These are phyloP conservation scores for Caenorhabditis plicata DNA, from an alignment of 2,888 invertebrate species.

Conservation along the genomic window DNA sequence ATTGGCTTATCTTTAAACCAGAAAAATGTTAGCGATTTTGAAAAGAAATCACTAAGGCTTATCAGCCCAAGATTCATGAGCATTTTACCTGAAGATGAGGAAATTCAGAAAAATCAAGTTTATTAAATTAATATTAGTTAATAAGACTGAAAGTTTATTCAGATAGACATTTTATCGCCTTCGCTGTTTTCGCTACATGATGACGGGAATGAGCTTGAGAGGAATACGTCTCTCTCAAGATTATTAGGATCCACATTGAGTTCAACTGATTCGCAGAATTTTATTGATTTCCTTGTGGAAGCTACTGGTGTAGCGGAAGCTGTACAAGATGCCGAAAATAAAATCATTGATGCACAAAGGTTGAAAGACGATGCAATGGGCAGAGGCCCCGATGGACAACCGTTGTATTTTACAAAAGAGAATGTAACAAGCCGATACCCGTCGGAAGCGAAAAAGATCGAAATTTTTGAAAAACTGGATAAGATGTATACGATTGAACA, in stretches of 20 bases:
- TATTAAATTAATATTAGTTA: background rate
- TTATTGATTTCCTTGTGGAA: constrained; percentile 24
- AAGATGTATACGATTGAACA: constrained; percentile 42
- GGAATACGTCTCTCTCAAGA: constrained; percentile 14
- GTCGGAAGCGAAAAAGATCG: constrained; percentile 45
- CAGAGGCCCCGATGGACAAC: constrained; percentile 29
- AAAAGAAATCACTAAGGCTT: constrained; percentile 16
- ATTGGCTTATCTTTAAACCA: constrained; percentile 30
- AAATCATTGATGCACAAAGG: constrained; percentile 8
- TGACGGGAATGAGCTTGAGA: constrained; percentile 12
- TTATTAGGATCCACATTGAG: constrained; percentile 4
- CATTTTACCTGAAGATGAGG: constrained; percentile 16
- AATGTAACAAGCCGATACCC: constrained; percentile 41
- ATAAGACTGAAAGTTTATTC: background rate
- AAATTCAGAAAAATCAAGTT: constrained; percentile 4
- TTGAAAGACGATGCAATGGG: background rate
- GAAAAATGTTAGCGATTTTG: constrained; percentile 23
- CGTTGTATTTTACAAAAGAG: constrained; percentile 53
- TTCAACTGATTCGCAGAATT: constrained; percentile 16
- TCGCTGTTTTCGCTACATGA: constrained; percentile 26
- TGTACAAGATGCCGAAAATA: constrained; percentile 26
- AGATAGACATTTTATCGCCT: constrained; percentile 23
- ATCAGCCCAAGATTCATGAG: constrained; percentile 35
- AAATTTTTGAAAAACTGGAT: constrained; percentile 46
- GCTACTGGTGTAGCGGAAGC: constrained; percentile 28